Percentiles rank a stretch among this genome's conserved stretches.
These are phyloP conservation scores for Aphodius sticticus DNA, from an alignment of 2,888 invertebrate genomes.

Conservation along the genomic window DNA sequence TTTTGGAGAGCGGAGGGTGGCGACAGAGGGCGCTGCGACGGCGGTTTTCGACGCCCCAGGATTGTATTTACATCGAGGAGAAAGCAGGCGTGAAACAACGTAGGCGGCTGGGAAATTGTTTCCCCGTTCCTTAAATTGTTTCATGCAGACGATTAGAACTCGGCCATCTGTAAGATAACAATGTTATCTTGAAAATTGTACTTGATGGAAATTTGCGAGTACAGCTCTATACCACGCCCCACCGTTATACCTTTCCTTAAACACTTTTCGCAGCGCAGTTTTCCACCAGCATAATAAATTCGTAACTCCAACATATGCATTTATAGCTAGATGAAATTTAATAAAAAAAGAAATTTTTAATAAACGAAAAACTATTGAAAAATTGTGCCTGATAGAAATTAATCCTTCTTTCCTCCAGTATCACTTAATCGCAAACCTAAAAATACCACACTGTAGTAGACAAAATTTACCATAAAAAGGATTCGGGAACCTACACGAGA, in stretches of 20 bases:
- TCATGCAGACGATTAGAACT: constrained; percentile 60
- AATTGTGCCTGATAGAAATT: no score
- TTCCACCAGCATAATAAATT: no score
- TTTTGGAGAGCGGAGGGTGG: not conserved
- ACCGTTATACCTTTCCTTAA: not conserved
- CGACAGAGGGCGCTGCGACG: constrained; percentile 10
- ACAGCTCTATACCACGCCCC: constrained; percentile 1
- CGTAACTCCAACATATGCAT: no score
- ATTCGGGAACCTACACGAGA: no score
- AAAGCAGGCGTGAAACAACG: constrained; percentile 59
- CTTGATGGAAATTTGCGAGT: constrained; percentile 49
- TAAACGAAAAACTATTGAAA: no score
- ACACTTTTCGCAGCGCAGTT: no score
- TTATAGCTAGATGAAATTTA: no score
- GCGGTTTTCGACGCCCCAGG: constrained; percentile 24
- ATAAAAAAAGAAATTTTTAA: no score
- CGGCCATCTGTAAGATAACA: constrained; percentile 58
- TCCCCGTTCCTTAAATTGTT: constrained; percentile 60
- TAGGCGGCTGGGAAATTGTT: constrained; percentile 58
- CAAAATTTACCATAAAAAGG: no score
- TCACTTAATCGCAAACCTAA: no score
- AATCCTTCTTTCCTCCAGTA: no score
- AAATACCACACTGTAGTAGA: no score
- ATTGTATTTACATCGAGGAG: constrained; percentile 49
- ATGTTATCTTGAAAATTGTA: constrained; percentile 58